phyloP scores from a whole-genome alignment of 2,888 invertebrate species.

The Eristalis arbustorum region DNA sequence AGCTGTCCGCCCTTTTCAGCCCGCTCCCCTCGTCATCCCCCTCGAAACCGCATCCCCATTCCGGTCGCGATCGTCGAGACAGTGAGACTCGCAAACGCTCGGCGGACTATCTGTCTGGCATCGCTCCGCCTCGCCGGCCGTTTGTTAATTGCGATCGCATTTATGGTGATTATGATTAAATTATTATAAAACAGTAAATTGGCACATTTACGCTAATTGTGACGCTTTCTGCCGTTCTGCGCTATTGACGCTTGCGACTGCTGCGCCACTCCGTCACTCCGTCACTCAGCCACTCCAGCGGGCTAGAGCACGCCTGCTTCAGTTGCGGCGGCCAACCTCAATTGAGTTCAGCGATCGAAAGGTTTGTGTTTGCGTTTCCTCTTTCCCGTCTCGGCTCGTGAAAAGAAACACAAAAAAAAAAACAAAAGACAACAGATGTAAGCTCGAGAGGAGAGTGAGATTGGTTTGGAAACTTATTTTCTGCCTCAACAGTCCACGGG shows the following conservation, averaged over 20 bases:
- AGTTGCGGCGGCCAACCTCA: constrained; percentile 15
- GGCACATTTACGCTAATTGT: constrained; percentile 61
- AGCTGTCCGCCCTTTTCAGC: neutral
- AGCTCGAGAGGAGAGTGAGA: constrained; percentile 4
- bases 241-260: constrained; percentile 54
- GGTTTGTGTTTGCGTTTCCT: constrained; percentile 20
- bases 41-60: no score
- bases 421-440: neutral
- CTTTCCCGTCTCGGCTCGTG: neutral
- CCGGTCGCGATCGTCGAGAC: no score
- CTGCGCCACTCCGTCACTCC: constrained; percentile 30
- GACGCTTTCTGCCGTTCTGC: constrained; percentile 54
- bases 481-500: constrained; percentile 27
- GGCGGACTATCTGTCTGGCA: constrained; percentile 3
- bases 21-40: neutral
- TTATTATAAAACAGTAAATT: constrained; percentile 54
- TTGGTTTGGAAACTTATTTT: constrained; percentile 48
- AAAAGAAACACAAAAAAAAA: neutral
- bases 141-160: constrained; percentile 36
- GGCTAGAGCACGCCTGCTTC: neutral
- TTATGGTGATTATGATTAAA: constrained; percentile 49
- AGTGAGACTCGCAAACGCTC: neutral
- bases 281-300: neutral
- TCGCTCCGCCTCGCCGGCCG: constrained; percentile 14
- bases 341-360: constrained; percentile 53